Percentiles rank a stretch among this genome's conserved stretches.
Evolutionary conservation across 2,888 invertebrate species (phyloP).

Genomic region (Chymomyza caudatula): DNA sequence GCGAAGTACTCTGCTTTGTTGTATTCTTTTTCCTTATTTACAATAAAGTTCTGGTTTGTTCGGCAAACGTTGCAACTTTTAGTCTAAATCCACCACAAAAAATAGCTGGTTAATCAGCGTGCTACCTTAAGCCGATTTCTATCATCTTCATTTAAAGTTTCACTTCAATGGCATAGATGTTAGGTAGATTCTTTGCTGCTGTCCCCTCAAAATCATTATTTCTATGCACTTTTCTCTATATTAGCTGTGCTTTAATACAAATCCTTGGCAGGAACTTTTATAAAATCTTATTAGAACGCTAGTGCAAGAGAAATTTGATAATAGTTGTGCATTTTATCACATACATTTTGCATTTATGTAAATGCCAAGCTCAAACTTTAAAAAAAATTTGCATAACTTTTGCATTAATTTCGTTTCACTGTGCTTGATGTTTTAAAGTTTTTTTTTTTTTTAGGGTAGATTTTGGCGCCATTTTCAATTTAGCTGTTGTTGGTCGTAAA

Average conservation of each 20-base stretch:
- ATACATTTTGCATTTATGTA: neutral
- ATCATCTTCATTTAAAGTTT: neutral
- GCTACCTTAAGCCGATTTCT: too few species aligned
- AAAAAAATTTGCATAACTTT: neutral
- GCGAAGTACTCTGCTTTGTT: too few species aligned
- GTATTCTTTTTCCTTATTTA: too few species aligned
- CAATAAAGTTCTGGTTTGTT: too few species aligned
- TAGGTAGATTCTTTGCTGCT: neutral
- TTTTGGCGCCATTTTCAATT: conserved; percentile 43
- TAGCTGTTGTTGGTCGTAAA: conserved; percentile 54
- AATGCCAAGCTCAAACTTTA: neutral
- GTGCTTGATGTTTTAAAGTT: neutral
- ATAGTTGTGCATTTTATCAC: neutral
- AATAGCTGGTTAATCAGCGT: too few species aligned
- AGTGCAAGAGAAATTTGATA: neutral
- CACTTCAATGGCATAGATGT: too few species aligned
- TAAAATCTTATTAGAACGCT: neutral
- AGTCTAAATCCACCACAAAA: too few species aligned
- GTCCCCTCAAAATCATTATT: neutral
- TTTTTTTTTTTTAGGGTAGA: conserved; percentile 22
- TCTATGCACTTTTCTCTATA: neutral
- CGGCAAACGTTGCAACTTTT: too few species aligned
- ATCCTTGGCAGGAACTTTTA: conserved; percentile 7
- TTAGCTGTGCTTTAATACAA: neutral
- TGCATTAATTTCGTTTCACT: neutral